Evolutionary conservation across 2,113 vertebrate species (phyloP).

Genomic region (Chlorocebus sabaeus): DNA sequence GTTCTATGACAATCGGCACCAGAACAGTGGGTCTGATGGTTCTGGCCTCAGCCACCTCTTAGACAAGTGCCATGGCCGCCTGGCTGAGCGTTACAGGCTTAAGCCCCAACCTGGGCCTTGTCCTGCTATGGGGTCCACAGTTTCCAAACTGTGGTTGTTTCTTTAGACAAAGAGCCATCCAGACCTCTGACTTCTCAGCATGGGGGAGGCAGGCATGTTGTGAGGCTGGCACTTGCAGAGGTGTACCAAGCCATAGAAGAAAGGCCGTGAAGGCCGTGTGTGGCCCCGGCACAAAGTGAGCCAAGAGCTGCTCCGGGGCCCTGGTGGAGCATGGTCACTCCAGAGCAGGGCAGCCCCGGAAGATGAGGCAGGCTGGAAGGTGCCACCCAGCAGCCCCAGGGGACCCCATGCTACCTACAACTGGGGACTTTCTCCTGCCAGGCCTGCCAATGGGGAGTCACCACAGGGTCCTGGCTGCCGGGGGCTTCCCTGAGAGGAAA

Average conservation of each 20-base stretch:
- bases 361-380: background rate
- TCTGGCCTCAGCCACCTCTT: background rate
- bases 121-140: background rate
- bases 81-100: background rate
- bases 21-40: background rate
- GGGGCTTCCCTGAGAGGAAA: background rate
- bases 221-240: background rate
- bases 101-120: background rate
- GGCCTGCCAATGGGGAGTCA: background rate
- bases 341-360: background rate
- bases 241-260: background rate
- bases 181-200: rapidly evolving
- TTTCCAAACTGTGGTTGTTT: background rate
- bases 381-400: rapidly evolving
- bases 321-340: background rate
- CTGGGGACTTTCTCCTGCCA: background rate
- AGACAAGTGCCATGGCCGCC: rapidly evolving
- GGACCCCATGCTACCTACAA: background rate
- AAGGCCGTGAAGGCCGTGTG: background rate
- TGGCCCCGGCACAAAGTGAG: rapidly evolving
- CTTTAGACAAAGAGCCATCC: background rate
- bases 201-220: background rate
- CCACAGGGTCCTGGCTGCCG: background rate
- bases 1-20: rapidly evolving
- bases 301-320: background rate